These are phyloP conservation scores for Chaetophractus vellerosus DNA, from an alignment of 2,797 vertebrate genomes.

Conservation along the genomic window DNA sequence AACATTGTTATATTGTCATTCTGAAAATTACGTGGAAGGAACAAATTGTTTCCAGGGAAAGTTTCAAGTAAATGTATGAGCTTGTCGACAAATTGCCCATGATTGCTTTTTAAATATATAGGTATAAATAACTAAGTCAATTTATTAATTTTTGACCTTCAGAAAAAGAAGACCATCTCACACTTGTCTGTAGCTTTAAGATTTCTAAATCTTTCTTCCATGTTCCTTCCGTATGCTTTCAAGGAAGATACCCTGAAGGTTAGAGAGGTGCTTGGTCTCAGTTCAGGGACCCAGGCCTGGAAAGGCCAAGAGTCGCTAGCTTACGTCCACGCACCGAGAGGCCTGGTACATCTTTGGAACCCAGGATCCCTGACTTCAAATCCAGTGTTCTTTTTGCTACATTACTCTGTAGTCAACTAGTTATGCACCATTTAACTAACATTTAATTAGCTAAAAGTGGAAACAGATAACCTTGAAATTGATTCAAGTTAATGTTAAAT, in stretches of 20 bases:
- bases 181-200: slow-evolving; percentile 57
- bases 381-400: slow-evolving; percentile 62
- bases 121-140: slow-evolving; percentile 68
- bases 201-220: slow-evolving; percentile 48
- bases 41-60: slow-evolving; percentile 77
- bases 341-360: slow-evolving; percentile 38
- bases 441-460: slow-evolving; percentile 83
- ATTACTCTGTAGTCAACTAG: slow-evolving; percentile 74
- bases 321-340: background rate
- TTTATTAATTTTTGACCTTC: slow-evolving; percentile 77
- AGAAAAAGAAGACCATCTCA: slow-evolving; percentile 46
- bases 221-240: background rate
- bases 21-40: slow-evolving; percentile 79
- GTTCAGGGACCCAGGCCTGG: background rate
- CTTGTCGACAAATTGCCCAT: slow-evolving; percentile 78
- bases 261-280: background rate
- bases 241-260: background rate
- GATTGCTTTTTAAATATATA: slow-evolving; percentile 76
- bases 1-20: slow-evolving; percentile 75
- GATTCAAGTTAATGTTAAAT: slow-evolving; percentile 82
- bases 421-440: slow-evolving; percentile 82
- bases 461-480: slow-evolving; percentile 85
- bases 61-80: slow-evolving; percentile 82
- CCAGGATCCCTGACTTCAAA: slow-evolving; percentile 55
- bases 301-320: background rate